These are phyloP conservation scores for Oncorhynchus kisutch DNA, from an alignment of 2,113 vertebrate species.

Conservation along the genomic window DNA sequence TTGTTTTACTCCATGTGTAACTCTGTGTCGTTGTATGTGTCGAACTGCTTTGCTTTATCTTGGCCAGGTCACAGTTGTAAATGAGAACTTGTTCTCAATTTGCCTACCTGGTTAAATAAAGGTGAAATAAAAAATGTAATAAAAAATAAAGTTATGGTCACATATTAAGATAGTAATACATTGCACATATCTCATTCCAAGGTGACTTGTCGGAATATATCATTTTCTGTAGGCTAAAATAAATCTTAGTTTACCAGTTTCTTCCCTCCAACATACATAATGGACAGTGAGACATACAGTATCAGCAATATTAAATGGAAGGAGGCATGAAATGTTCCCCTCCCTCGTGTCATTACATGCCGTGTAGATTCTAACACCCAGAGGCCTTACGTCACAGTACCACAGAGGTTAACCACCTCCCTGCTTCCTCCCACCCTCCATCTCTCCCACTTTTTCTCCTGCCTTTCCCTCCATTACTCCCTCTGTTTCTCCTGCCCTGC, in stretches of 20 bases:
- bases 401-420: constrained; percentile 44
- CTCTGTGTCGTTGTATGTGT: too few species aligned
- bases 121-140: too few species aligned
- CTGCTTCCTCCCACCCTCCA: constrained; percentile 24
- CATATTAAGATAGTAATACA: constrained; percentile 45
- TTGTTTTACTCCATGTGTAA: too few species aligned
- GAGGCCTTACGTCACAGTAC: constrained; percentile 66
- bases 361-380: constrained; percentile 58
- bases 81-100: too few species aligned
- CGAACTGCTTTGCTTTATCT: too few species aligned
- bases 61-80: too few species aligned
- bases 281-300: constrained; percentile 22
- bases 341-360: constrained; percentile 69
- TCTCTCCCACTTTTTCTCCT: constrained; percentile 20
- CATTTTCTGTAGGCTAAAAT: constrained; percentile 49
- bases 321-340: constrained; percentile 35
- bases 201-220: constrained; percentile 42
- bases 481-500: too few species aligned
- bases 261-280: constrained; percentile 42
- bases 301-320: constrained; percentile 59
- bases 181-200: constrained; percentile 22
- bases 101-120: too few species aligned
- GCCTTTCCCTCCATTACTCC: too few species aligned
- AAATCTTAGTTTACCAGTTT: constrained; percentile 55
- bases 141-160: constrained; percentile 32